Evolutionary conservation across 2,113 vertebrate species (phyloP), one percentile per base, ranked within the genome.

Genomic region (Tragelaphus buxtoni): DNA sequence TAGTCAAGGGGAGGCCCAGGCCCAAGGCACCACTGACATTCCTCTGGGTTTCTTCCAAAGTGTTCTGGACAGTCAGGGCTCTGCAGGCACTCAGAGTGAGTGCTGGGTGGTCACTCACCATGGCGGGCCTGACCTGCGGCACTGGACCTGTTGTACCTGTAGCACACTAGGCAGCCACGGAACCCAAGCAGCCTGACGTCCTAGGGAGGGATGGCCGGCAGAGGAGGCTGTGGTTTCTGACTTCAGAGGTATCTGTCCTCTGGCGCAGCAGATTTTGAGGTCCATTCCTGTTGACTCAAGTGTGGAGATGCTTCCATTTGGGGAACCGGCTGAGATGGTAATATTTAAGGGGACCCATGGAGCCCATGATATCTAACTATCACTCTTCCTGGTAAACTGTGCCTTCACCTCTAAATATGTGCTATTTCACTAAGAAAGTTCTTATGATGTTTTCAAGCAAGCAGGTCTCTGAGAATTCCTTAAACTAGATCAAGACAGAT

Each of bases 1-100:
- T 85, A n/a, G 88, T 92, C 76, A 32, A 42, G 28, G 61, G 55
- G 30, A 87, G 76, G 49, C 47, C 81, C 55, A 53, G n/a, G 55
- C 88, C 35, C 55, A 1, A n/a, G 92, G 60, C 28, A 51, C 42
- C 72, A 17, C 22, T 81, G 90, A 42, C 28, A 17, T 45, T 14
- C 30, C 42, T 28, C 2, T 58, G 65, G 53, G 72, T 69, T 56
- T 72, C 65, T 58, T 79, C 74, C 0, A 3, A 58, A 93, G 82
- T 5, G 22, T 63, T 51, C 55, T 61, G 28, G 82, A 51, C 13
- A 18, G 8, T 56, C 24, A 22, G 74, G 74, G 80, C 42, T 42
- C 83, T 91, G 42, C 53, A 83, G 76, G 53, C 18, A 20, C 45
- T 56, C 77, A 45, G 22, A 89, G 58, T 35, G 35, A 77, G 42